Conservation (phyloP, 1,140 invertebrate genomes). For the Magallana angulata region DNA sequence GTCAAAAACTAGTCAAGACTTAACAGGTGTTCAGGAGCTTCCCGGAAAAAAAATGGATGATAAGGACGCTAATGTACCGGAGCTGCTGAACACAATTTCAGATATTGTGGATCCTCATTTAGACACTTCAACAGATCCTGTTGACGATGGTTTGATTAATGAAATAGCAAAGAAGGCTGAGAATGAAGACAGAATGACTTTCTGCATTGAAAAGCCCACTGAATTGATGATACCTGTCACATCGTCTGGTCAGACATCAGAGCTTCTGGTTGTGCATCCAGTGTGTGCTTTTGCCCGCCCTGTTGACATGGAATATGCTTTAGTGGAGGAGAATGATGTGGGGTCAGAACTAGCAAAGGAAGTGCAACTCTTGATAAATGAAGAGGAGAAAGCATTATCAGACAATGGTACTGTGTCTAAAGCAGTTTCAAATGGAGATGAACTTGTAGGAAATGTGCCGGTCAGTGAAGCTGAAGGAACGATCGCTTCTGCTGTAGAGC, state of each 20-base stretch:
- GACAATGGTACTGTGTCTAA: neutral
- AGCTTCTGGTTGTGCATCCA: neutral
- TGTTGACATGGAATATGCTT: slow-evolving; percentile 4
- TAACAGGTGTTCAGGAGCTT: neutral
- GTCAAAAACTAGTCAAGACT: neutral
- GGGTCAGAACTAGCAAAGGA: slow-evolving; percentile 2
- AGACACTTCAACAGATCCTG: neutral
- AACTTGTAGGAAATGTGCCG: neutral
- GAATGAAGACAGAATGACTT: slow-evolving; percentile 10
- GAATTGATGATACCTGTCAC: neutral
- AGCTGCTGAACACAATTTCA: neutral
- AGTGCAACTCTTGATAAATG: neutral
- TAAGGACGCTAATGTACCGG: neutral
- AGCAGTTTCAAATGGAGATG: neutral
- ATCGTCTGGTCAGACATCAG: neutral
- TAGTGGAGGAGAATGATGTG: neutral
- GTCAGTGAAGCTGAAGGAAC: neutral
- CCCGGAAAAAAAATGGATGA: neutral
- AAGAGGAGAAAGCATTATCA: neutral
- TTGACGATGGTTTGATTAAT: neutral
- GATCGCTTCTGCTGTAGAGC: neutral
- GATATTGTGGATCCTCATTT: slow-evolving; percentile 13
- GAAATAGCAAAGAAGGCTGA: slow-evolving; percentile 15
- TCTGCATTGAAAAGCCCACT: neutral
- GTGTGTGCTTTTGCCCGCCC: slow-evolving; percentile 21